These are phyloP conservation scores for Stenolophus ochropezus DNA, from an alignment of 2,888 invertebrate species.

Conservation along the genomic window DNA sequence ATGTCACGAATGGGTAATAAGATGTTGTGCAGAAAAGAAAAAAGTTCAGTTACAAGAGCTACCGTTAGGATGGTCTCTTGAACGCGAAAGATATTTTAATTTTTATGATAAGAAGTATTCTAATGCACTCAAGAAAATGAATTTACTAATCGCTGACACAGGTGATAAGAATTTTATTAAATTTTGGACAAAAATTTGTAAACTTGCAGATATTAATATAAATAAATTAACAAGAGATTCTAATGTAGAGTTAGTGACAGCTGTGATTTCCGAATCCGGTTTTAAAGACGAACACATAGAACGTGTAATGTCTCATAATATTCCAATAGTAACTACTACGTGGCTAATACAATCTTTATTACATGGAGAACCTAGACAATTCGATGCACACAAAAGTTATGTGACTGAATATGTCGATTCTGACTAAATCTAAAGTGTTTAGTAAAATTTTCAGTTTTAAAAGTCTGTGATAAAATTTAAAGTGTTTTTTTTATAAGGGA, in stretches of 20 bases:
- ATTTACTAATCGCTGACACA: slow-evolving; percentile 69
- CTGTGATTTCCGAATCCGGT: slow-evolving; percentile 79
- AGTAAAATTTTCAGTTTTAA: slow-evolving; percentile 25
- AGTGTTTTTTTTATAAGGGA: slow-evolving; percentile 30
- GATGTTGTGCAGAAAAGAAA: slow-evolving; percentile 75
- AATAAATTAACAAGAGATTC: slow-evolving; percentile 56
- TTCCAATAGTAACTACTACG: slow-evolving; percentile 81
- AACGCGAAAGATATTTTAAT: slow-evolving; percentile 73
- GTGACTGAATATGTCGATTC: slow-evolving; percentile 57
- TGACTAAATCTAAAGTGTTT: slow-evolving; percentile 46
- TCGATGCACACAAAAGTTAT: slow-evolving; percentile 59
- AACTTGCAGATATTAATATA: slow-evolving; percentile 74
- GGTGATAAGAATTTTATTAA: slow-evolving; percentile 74
- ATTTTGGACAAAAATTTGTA: slow-evolving; percentile 79
- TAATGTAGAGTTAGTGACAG: slow-evolving; percentile 66
- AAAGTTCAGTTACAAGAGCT: slow-evolving; percentile 73
- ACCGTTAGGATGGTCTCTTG: slow-evolving; percentile 79
- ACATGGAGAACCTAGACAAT: slow-evolving; percentile 73
- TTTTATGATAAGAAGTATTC: slow-evolving; percentile 69
- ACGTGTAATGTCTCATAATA: slow-evolving; percentile 75
- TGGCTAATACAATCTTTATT: slow-evolving; percentile 84
- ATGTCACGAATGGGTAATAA: slow-evolving; percentile 83
- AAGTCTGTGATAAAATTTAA: slow-evolving; percentile 44
- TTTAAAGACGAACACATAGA: slow-evolving; percentile 76
- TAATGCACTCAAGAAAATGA: slow-evolving; percentile 67